Evolutionary conservation across 2,888 invertebrate genomes (phyloP).

Genomic region (Ophion costatus): DNA sequence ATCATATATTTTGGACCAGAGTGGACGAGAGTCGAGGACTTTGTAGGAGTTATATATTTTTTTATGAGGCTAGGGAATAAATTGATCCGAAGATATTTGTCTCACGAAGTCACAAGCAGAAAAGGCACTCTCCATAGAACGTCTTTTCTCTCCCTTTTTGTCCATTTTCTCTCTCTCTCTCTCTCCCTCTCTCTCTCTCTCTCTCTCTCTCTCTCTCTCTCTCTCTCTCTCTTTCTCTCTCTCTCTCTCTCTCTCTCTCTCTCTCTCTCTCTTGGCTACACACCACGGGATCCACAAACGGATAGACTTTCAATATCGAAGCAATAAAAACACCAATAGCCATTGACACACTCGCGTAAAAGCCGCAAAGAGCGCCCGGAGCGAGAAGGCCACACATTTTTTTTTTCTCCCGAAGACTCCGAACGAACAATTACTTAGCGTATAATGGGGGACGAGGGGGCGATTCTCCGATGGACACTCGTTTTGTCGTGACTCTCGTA

Average conservation of each 20-base stretch:
- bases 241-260: background rate
- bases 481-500: constrained; percentile 60
- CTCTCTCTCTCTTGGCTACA: background rate
- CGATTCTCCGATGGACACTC: constrained; percentile 71
- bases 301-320: constrained; percentile 49
- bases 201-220: background rate
- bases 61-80: constrained; percentile 20
- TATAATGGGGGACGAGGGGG: constrained; percentile 75
- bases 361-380: constrained; percentile 78
- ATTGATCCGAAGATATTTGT: constrained; percentile 40
- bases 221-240: constrained; percentile 11
- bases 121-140: constrained; percentile 38
- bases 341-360: constrained; percentile 72
- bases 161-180: too few relatives aligned
- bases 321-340: constrained; percentile 81
- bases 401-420: constrained; percentile 69
- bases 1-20: constrained; percentile 1
- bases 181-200: background rate
- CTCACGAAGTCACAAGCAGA: constrained; percentile 23
- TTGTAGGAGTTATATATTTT: background rate
- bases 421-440: constrained; percentile 82
- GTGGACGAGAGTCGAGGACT: background rate
- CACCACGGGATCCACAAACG: constrained; percentile 40
- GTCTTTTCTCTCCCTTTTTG: too few relatives aligned
- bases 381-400: constrained; percentile 67